These are phyloP conservation scores for Perca schrenkii DNA, from an alignment of 2,113 vertebrate genomes.

Conservation along the genomic window DNA sequence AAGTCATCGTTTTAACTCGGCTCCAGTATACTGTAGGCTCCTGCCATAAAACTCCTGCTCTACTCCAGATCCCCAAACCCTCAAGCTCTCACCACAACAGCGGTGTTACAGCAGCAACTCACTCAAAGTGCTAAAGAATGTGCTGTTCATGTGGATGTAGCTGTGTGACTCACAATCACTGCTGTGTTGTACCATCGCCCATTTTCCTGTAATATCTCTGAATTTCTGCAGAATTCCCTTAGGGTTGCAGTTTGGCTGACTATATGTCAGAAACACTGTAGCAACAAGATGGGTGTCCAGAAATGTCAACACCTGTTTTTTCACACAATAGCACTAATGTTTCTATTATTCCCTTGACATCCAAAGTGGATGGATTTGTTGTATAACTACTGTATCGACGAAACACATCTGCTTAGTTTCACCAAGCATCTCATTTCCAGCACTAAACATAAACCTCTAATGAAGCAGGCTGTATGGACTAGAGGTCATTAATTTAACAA, in stretches of 20 bases:
- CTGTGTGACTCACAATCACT: constrained; percentile 16
- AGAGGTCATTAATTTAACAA: constrained; percentile 49
- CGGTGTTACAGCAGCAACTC: constrained; percentile 39
- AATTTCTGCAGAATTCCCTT: constrained; percentile 26
- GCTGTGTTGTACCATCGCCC: background rate
- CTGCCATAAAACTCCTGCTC: constrained; percentile 59
- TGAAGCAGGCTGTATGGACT: constrained; percentile 40
- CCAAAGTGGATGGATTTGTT: constrained; percentile 19
- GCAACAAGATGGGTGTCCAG: constrained; percentile 10
- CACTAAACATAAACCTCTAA: constrained; percentile 41
- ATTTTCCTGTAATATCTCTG: constrained; percentile 9
- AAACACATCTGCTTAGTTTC: constrained; percentile 50
- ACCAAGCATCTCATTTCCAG: constrained; percentile 32
- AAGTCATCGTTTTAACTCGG: constrained; percentile 61
- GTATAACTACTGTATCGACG: background rate
- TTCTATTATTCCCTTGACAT: constrained; percentile 7
- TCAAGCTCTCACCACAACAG: constrained; percentile 18
- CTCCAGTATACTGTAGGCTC: constrained; percentile 24
- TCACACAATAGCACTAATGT: background rate
- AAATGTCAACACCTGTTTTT: constrained; percentile 18
- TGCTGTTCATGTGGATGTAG: background rate
- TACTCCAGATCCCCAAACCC: constrained; percentile 37
- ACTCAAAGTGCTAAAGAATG: constrained; percentile 26
- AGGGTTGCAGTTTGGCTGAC: constrained; percentile 22
- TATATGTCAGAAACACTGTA: background rate